Base-by-base conservation (phyloP, 64 coral and sea anemone genomes). In the Acropora yongei region DNA sequence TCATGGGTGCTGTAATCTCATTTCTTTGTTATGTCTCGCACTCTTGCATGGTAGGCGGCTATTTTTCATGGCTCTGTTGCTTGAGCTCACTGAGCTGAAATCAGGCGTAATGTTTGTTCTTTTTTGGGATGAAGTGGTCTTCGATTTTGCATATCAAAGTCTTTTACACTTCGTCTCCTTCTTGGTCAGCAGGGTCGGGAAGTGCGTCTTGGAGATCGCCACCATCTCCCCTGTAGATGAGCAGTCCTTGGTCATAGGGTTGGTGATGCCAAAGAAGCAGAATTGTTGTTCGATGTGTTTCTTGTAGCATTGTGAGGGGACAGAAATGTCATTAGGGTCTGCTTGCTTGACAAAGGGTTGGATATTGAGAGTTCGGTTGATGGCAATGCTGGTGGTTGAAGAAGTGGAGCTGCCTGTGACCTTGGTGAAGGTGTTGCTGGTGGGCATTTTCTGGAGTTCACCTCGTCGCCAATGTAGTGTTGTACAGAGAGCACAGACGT, bases 221-320 rank as follows among this genome's bases (percentile, higher is more conserved):
- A 9, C 4, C 4, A 55, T 55, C 51, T 8, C 81, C 81, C 4
- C 83, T 44, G 40, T 86, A 88, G n/a, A 75, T 88, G 11, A 76
- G 72, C 8, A 89, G 75, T 79, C 79, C 87, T 78, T 78, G 8
- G 68, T 75, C 6, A 57, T 68, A 6, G 90, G 47, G 30, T 92
- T 68, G 0, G 18, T 72, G 18, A 90, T 90, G 14, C 78, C 89
- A 68, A 90, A 90, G 63, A 80, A 90, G 17, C 53, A 55, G 61
- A 90, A 90, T 43, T 89, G 75, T 89, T 53, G 14, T 79, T 89
- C 88, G 49, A 79, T 81, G 60, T 82, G 44, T 49, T 81, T 80
- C 45, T 80, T 80, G 44, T 75, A 90, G 51, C 9, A 9, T 55
- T 55, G 51, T 79, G 3, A 84, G 18, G 39, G 46, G 5, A 72